Conservation (phyloP, 2,113 vertebrate species). For the Eptesicus fuscus region DNA sequence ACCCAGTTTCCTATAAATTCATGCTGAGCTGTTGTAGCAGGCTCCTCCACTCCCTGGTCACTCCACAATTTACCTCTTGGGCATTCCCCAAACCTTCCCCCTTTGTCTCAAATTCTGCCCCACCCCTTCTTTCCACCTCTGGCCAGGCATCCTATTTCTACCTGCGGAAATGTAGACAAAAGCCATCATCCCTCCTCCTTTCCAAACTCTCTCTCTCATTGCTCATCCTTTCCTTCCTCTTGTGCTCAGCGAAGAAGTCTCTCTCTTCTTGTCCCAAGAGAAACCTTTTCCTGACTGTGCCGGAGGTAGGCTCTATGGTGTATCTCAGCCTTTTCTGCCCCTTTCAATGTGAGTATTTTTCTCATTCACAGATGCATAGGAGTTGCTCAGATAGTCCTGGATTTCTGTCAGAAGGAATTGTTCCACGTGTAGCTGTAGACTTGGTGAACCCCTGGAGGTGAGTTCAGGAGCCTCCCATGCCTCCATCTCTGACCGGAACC, state of each 20-base stretch:
- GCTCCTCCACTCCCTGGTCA: not conserved
- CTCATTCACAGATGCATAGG: not conserved
- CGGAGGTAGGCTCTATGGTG: not conserved
- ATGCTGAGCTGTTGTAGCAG: not conserved
- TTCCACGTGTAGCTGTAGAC: not conserved
- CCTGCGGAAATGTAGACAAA: not conserved
- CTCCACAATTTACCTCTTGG: not conserved
- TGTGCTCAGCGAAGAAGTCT: not conserved
- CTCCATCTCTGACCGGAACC: not conserved
- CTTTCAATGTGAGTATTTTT: not conserved
- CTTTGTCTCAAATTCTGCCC: not conserved
- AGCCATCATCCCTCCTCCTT: not conserved
- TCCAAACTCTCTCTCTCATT: not conserved
- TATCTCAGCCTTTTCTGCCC: not conserved
- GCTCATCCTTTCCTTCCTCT: not conserved
- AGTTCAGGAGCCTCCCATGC: not conserved
- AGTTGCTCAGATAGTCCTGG: not conserved
- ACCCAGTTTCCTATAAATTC: not conserved
- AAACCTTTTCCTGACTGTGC: not conserved
- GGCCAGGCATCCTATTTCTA: not conserved
- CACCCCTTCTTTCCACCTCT: not conserved
- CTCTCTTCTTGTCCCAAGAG: not conserved
- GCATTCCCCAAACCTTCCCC: not conserved
- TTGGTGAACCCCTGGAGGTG: no score
- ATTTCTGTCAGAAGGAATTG: not conserved